Base-by-base conservation (phyloP, 2,113 vertebrate genomes). In the Ardeotis arabs region DNA sequence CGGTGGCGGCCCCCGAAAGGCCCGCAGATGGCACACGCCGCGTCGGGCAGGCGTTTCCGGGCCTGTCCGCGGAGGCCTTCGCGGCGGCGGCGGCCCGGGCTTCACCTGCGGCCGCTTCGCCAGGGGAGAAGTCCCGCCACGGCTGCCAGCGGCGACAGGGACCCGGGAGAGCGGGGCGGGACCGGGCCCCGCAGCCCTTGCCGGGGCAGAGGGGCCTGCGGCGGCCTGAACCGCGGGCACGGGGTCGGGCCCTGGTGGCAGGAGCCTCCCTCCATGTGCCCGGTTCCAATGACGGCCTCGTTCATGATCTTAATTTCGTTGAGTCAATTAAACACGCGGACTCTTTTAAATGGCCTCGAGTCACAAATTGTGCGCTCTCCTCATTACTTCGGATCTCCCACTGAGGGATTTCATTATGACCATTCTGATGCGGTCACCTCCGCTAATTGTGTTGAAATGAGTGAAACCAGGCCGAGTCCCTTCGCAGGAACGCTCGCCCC, bases 191-290 rank as follows among this genome's bases (percentile, higher is more conserved):
- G 16, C 14, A 44, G 64, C 69, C 59, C 9, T 20, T 1, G 39
- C 35, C 2, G 49, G 20, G 4, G 5, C 0, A 2, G 28, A 23
- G 3, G 2, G 39, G 70, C 44, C 82, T 29, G 74, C 6, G 15
- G 58, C 37, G 8, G 28, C 6, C 27, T 4, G 19, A 24, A 5
- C 7, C 9, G 2, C 6, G 39, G 15, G 3, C 33, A 2, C 52
- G 10, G 39, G 59, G 39, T 25, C 63, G 4, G 55, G 53, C 39
- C 31, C 68, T 31, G 23, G 0, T 28, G 53, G 39, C 6, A 1
- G 6, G 25, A 49, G 6, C 41, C 10, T 20, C 33, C 7, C 10
- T 35, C 12, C 7, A 1, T 8, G 7, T 10, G 22, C 22, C 19
- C 29, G 3, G 25, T n/a, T 52, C 12, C 14, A 15, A 0, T 49